These are phyloP conservation scores for Bombycilla garrulus DNA, from an alignment of 2,113 vertebrate genomes.

Conservation along the genomic window DNA sequence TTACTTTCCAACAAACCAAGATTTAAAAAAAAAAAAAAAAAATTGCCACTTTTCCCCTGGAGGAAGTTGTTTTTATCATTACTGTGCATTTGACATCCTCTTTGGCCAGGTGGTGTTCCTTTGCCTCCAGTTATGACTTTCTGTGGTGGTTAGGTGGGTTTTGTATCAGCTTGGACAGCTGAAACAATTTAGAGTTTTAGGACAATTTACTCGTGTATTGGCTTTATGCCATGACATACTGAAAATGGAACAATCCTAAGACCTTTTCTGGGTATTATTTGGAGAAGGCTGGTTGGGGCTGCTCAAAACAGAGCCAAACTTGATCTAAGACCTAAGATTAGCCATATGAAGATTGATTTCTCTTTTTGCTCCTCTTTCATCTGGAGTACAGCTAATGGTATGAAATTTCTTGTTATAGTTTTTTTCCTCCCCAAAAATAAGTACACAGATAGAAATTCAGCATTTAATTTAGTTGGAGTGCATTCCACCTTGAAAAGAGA, in stretches of 20 bases:
- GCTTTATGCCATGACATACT: not conserved
- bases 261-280: not conserved
- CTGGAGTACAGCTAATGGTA: not conserved
- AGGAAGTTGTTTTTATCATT: not conserved
- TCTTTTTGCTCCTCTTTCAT: not conserved
- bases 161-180: not conserved
- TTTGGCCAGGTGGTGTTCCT: not conserved
- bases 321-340: not conserved
- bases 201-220: rapidly evolving
- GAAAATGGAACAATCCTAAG: not conserved
- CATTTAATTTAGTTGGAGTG: not conserved
- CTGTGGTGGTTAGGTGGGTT: rapidly evolving
- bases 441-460: not conserved
- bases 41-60: not conserved
- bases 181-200: not conserved
- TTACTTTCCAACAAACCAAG: not conserved
- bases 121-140: not conserved
- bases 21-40: no score
- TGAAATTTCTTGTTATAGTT: not conserved
- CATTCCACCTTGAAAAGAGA: not conserved
- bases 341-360: not conserved
- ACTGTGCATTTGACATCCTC: not conserved
- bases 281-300: not conserved
- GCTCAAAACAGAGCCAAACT: not conserved
- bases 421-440: not conserved